A percentile compares a stretch with the other conserved stretches of the same genome.
phyloP scores from a whole-genome alignment of 2,797 vertebrate species.

The Lepidocolaptes lacrymiger region DNA sequence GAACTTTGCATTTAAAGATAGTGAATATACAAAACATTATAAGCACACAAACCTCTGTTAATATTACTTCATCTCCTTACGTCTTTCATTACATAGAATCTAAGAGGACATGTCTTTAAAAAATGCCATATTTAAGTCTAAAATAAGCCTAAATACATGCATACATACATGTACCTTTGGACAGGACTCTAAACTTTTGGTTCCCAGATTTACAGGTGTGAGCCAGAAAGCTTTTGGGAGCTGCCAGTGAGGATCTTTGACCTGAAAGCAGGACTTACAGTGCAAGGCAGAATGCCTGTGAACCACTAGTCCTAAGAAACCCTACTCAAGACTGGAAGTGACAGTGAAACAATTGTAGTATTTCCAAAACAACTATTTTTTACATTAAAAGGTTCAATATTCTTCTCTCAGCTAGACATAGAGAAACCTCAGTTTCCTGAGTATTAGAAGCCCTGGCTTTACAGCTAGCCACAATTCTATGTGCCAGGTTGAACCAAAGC shows the following conservation, averaged over 20 bases:
- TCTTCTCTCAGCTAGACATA: neutral
- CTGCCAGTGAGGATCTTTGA: neutral
- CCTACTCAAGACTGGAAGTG: neutral
- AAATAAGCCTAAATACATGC: neutral
- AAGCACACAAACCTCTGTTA: neutral
- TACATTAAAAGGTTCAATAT: neutral
- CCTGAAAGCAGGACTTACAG: neutral
- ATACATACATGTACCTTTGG: neutral
- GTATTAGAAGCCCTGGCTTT: neutral
- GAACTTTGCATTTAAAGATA: neutral
- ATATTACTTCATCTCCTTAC: neutral
- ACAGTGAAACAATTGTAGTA: neutral
- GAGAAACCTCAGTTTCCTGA: neutral
- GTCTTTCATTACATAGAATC: neutral
- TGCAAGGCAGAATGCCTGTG: neutral
- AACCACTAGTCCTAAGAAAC: neutral
- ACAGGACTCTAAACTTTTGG: neutral
- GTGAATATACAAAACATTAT: neutral
- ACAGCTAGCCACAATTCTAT: neutral
- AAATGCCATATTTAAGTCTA: neutral
- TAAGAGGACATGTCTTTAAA: neutral
- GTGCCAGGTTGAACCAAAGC: neutral
- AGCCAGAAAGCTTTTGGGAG: neutral
- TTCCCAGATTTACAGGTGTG: neutral
- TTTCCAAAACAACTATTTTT: neutral